Conservation (phyloP, 2,888 invertebrate genomes). For the Labia minor region DNA sequence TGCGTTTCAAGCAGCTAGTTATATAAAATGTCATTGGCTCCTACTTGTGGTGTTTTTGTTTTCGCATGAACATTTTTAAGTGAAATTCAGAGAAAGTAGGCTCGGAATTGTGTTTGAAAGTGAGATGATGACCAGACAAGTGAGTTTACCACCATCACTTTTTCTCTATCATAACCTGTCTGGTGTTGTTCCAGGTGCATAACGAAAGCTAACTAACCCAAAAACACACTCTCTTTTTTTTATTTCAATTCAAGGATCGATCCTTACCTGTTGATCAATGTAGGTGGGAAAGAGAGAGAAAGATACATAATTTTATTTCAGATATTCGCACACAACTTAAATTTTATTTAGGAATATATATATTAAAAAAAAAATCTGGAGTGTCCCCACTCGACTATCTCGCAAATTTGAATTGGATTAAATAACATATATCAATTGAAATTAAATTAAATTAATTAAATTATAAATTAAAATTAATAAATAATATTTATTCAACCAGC, state of each 20-base stretch:
- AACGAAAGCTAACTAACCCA: background rate
- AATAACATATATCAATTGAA: too few relatives aligned
- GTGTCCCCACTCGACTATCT: too few relatives aligned
- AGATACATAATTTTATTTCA: too few relatives aligned
- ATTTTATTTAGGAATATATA: too few relatives aligned
- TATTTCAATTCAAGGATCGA: background rate
- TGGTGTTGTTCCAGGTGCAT: background rate
- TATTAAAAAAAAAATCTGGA: too few relatives aligned
- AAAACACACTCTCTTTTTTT: background rate
- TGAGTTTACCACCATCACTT: background rate
- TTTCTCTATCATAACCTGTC: background rate
- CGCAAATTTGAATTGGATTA: too few relatives aligned
- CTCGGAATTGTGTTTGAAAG: conserved; percentile 17
- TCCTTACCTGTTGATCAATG: too few relatives aligned
- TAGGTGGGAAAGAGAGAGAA: too few relatives aligned
- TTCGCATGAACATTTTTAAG: conserved; percentile 24
- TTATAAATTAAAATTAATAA: too few relatives aligned
- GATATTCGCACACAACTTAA: too few relatives aligned
- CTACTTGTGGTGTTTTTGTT: conserved; percentile 21
- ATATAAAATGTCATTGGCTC: background rate
- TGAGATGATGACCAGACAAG: background rate
- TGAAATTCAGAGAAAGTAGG: conserved; percentile 24
- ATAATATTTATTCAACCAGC: too few relatives aligned
- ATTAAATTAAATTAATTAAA: too few relatives aligned
- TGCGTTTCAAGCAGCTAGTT: background rate